These are phyloP conservation scores for Phocoena sinus DNA, from an alignment of 2,113 vertebrate genomes.

Conservation along the genomic window DNA sequence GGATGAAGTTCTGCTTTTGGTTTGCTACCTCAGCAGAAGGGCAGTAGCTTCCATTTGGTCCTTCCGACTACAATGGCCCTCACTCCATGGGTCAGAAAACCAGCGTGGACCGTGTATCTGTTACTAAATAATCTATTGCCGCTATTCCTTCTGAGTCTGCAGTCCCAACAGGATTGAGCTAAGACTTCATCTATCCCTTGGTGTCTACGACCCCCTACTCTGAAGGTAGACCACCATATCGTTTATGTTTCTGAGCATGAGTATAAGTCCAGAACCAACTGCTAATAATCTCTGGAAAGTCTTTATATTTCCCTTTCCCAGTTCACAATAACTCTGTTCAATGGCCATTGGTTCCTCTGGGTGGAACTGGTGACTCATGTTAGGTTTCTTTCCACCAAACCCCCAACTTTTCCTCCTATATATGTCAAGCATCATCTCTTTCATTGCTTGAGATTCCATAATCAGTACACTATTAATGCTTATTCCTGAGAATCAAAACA, in stretches of 20 bases:
- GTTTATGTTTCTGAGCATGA: neutral
- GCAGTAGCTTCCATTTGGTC: neutral
- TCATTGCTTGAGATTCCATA: neutral
- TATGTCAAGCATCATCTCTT: neutral
- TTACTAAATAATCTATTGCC: neutral
- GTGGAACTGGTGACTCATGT: neutral
- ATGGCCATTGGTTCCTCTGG: neutral
- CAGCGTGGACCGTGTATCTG: neutral
- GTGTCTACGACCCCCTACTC: neutral
- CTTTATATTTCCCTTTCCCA: neutral
- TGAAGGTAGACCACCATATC: neutral
- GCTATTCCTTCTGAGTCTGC: neutral
- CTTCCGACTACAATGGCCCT: neutral
- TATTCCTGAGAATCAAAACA: neutral
- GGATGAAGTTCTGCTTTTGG: neutral
- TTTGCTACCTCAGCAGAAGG: neutral
- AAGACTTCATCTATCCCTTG: neutral
- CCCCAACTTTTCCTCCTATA: neutral
- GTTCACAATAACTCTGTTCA: neutral
- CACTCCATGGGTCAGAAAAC: neutral
- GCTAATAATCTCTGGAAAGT: neutral
- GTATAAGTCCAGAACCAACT: neutral
- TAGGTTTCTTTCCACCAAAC: neutral
- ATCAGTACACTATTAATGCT: neutral
- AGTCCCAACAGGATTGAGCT: neutral